Evolutionary conservation across 2,888 invertebrate species (phyloP).

Genomic region (Eristalinus sepulchralis): DNA sequence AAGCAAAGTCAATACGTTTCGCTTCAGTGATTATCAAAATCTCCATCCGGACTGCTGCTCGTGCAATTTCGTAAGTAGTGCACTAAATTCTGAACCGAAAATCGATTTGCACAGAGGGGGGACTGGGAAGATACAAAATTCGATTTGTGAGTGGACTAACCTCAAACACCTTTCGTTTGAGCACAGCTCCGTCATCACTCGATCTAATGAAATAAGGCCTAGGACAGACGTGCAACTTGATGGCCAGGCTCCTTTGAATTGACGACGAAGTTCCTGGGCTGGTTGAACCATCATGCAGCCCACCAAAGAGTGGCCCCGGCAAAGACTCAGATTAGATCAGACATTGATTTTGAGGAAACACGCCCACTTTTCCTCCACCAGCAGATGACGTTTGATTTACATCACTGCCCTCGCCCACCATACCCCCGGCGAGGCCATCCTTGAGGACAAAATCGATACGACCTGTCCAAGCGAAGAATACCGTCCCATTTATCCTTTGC

Average conservation of each 20-base stretch:
- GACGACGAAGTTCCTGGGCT: neutral
- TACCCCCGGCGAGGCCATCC: neutral
- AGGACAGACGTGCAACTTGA: neutral
- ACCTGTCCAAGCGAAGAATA: neutral
- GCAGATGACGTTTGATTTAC: constrained; percentile 28
- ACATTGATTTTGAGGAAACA: neutral
- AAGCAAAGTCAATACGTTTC: neutral
- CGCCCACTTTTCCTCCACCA: neutral
- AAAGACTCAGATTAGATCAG: neutral
- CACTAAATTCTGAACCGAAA: neutral
- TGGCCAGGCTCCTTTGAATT: neutral
- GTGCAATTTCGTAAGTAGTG: neutral
- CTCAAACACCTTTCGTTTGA: neutral
- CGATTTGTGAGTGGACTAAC: neutral
- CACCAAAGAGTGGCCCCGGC: neutral
- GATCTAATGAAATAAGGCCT: neutral
- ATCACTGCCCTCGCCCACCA: neutral
- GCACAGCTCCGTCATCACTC: neutral
- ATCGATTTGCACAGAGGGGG: neutral
- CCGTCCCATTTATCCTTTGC: neutral
- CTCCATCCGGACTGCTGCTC: neutral
- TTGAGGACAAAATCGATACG: neutral
- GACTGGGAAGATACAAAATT: neutral
- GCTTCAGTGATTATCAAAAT: neutral
- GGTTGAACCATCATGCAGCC: neutral